Percentiles rank a stretch among this genome's conserved stretches.
These are phyloP conservation scores for Drosophila mayri DNA, from an alignment of 1,140 invertebrate genomes.

Conservation along the genomic window DNA sequence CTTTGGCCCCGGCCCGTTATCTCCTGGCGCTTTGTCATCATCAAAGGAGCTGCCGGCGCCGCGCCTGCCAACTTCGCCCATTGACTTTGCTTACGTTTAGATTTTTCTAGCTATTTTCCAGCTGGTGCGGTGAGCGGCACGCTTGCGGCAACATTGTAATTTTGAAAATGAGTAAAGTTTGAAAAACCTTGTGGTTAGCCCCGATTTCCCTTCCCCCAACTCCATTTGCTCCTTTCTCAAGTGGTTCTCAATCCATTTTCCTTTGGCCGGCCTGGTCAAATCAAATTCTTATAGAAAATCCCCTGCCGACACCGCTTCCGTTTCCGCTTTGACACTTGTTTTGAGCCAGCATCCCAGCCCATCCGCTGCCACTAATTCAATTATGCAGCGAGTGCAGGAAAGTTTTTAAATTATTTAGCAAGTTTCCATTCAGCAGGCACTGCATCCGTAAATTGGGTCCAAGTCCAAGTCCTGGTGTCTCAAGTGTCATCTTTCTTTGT, in stretches of 20 bases:
- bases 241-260: constrained; percentile 21
- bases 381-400: constrained; percentile 70
- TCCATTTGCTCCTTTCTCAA: not conserved
- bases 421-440: constrained; percentile 40
- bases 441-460: constrained; percentile 60
- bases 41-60: constrained; percentile 63
- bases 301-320: constrained; percentile 60
- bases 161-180: constrained; percentile 85
- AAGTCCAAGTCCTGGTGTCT: constrained; percentile 39
- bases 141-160: constrained; percentile 84
- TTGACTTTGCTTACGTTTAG: constrained; percentile 84
- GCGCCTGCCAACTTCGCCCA: constrained; percentile 73
- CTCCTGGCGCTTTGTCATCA: constrained; percentile 49
- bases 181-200: constrained; percentile 70
- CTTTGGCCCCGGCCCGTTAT: constrained; percentile 15
- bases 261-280: constrained; percentile 39
- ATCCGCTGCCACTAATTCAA: constrained; percentile 40
- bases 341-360: constrained; percentile 32
- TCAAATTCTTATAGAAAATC: constrained; percentile 78
- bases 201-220: constrained; percentile 14
- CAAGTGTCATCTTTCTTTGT: constrained; percentile 74
- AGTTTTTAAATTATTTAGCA: constrained; percentile 72
- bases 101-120: constrained; percentile 70
- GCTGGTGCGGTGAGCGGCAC: constrained; percentile 68
- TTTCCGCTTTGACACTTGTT: constrained; percentile 80